Percentiles rank a stretch among this genome's conserved stretches.
Evolutionary conservation across 92 coral and sea anemone genomes (phyloP).

Genomic region (Nematostella vectensis): DNA sequence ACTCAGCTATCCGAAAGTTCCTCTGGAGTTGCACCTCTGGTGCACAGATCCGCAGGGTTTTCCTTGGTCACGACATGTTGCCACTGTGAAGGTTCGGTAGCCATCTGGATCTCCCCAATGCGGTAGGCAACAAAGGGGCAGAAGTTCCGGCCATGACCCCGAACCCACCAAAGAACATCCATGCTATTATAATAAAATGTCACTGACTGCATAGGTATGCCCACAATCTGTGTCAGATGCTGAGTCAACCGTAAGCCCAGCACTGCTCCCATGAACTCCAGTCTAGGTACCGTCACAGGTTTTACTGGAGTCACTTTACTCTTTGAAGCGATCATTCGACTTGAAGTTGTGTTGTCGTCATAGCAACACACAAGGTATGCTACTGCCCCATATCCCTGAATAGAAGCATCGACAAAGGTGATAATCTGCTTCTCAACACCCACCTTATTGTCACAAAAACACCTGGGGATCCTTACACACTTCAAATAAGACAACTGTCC

Average conservation of each 20-base stretch:
- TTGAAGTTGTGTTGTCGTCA: constrained; percentile 2
- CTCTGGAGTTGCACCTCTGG: constrained; percentile 23
- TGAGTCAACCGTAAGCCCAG: constrained; percentile 26
- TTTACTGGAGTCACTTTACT: constrained; percentile 42
- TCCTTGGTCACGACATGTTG: constrained; percentile 38
- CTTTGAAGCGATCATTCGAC: constrained; percentile 47
- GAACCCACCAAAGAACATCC: constrained; percentile 48
- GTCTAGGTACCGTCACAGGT: constrained; percentile 41
- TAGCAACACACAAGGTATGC: constrained; percentile 1
- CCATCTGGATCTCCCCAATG: constrained; percentile 44
- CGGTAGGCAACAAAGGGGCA: constrained; percentile 44
- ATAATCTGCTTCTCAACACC: constrained; percentile 1
- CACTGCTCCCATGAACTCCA: constrained; percentile 47
- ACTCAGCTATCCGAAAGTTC: constrained; percentile 13
- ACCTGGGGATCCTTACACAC: constrained; percentile 11
- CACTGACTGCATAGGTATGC: constrained; percentile 17
- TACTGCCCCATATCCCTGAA: constrained; percentile 20
- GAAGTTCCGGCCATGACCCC: constrained; percentile 36
- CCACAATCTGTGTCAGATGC: constrained; percentile 7
- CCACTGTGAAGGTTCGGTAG: constrained; percentile 40
- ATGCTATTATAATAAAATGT: constrained; percentile 36
- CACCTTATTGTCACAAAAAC: constrained; percentile 19
- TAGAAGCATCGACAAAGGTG: constrained; percentile 42
- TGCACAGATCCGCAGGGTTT: constrained; percentile 44
- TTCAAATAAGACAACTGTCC: constrained; percentile 7